Evolutionary conservation across 2,888 invertebrate species (phyloP).

Genomic region (Epiblema foenella): DNA sequence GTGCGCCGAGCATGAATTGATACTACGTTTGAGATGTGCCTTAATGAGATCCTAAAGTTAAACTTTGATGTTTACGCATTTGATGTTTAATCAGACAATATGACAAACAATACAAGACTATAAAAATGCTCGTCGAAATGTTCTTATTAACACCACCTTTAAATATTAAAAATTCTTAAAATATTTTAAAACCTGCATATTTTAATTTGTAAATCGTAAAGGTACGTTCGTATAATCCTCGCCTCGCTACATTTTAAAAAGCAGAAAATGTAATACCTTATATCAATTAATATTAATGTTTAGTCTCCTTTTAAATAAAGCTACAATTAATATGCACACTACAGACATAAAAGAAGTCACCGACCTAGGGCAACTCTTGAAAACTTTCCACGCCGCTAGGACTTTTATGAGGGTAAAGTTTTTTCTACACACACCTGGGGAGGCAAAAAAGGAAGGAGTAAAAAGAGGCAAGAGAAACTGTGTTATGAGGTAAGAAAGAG

Average conservation of each 20-base stretch:
- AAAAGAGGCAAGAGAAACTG: constrained; percentile 71
- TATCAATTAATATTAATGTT: constrained; percentile 14
- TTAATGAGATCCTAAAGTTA: constrained; percentile 29
- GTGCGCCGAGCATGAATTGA: constrained; percentile 12
- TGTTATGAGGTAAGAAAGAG: constrained; percentile 83
- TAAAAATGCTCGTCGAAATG: neutral
- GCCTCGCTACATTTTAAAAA: neutral
- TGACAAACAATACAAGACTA: too few relatives aligned
- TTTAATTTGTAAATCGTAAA: neutral
- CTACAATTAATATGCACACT: constrained; percentile 11
- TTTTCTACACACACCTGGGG: constrained; percentile 63
- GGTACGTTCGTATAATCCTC: too few relatives aligned
- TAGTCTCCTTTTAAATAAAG: constrained; percentile 12
- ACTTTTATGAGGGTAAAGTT: constrained; percentile 55
- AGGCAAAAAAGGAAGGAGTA: constrained; percentile 58
- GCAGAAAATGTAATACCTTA: neutral
- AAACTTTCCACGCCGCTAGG: constrained; percentile 44
- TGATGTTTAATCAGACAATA: neutral
- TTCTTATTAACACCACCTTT: constrained; percentile 2
- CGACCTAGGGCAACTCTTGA: constrained; percentile 40
- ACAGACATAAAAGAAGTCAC: constrained; percentile 11
- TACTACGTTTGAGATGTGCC: constrained; percentile 23
- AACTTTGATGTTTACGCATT: constrained; percentile 6
- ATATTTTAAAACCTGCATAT: neutral
- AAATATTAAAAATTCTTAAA: neutral